Evolutionary conservation across 2,113 vertebrate genomes (phyloP).

Genomic region (Opisthocomus hoazin): DNA sequence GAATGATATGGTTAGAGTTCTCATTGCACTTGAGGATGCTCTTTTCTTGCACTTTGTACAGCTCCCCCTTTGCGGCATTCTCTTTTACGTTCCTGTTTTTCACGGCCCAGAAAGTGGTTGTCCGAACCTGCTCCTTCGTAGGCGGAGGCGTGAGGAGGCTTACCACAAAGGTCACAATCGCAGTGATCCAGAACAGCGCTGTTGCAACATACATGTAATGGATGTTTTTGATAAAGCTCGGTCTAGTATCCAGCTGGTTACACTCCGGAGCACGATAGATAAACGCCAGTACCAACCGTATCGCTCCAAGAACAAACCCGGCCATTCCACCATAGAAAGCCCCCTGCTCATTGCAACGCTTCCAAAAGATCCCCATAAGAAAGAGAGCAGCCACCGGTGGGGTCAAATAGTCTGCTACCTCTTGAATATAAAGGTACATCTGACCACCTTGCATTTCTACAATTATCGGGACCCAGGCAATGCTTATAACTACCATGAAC

Average conservation of each 20-base stretch:
- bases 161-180: constrained; percentile 81
- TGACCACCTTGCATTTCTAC: constrained; percentile 99
- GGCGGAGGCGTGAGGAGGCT: constrained; percentile 91
- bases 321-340: constrained; percentile 95
- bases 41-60: constrained; percentile 75
- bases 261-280: constrained; percentile 89
- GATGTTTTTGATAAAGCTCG: constrained; percentile 82
- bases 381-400: constrained; percentile 95
- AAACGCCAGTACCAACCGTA: constrained; percentile 87
- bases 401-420: constrained; percentile 94
- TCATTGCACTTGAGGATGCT: constrained; percentile 68
- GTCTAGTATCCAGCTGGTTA: constrained; percentile 86
- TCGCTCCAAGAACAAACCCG: constrained; percentile 83
- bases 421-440: constrained; percentile 98
- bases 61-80: constrained; percentile 55
- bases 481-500: constrained; percentile 93
- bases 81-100: constrained; percentile 61
- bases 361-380: constrained; percentile 94
- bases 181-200: constrained; percentile 91
- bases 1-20: constrained; percentile 74
- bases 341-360: constrained; percentile 91
- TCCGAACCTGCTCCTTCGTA: constrained; percentile 80
- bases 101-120: constrained; percentile 90
- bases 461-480: constrained; percentile 97
- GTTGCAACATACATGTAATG: constrained; percentile 98